Percentiles rank a stretch among this genome's conserved stretches.
Conservation (phyloP, 2,113 vertebrate species). For the Planiliza haematocheilus region DNA sequence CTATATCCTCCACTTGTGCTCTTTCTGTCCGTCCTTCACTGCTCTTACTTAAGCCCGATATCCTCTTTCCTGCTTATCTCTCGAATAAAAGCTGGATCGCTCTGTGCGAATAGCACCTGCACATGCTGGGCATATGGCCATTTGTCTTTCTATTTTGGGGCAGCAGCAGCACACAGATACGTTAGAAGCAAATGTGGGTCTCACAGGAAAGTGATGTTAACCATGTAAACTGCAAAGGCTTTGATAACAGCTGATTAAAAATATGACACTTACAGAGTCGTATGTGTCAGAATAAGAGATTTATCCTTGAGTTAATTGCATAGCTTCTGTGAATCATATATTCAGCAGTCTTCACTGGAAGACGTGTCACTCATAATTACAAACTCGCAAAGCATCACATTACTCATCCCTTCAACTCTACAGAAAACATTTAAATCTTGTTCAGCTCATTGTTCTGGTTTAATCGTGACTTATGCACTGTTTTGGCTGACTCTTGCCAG, state of each 20-base stretch:
- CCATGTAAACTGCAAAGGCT: background rate
- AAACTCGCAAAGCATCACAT: background rate
- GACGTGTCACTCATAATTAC: background rate
- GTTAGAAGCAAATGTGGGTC: background rate
- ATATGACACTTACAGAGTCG: background rate
- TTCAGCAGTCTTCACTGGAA: background rate
- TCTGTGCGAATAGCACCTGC: background rate
- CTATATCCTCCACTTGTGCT: background rate
- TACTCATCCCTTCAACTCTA: background rate
- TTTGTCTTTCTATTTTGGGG: background rate
- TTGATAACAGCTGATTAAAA: background rate
- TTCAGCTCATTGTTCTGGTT: background rate
- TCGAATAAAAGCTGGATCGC: background rate
- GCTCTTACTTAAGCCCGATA: background rate
- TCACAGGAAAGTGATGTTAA: background rate
- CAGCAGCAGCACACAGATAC: background rate
- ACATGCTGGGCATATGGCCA: background rate
- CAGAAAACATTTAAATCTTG: background rate
- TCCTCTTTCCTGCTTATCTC: background rate
- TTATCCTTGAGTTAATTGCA: background rate
- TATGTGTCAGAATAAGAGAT: no score
- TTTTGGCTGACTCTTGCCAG: background rate
- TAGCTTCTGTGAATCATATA: background rate
- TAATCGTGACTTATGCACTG: background rate
- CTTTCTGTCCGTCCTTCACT: background rate